phyloP scores from a whole-genome alignment of 1,140 invertebrate genomes.

The Bicyclus anynana region DNA sequence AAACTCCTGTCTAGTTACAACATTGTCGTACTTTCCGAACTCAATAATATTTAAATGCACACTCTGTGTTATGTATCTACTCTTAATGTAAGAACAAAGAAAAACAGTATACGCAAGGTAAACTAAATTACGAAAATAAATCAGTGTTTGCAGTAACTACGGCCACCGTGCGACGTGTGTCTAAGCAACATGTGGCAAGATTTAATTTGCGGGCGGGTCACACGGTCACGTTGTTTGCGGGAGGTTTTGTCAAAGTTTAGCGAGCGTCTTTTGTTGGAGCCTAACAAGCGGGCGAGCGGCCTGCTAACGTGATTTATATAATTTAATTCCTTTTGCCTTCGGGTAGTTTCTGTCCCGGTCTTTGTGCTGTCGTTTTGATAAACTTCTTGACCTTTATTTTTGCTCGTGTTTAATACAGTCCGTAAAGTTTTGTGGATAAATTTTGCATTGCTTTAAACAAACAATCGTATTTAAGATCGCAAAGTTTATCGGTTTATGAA shows the following conservation, averaged over 20 bases:
- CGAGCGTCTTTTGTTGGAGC: not conserved
- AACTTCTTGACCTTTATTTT: not conserved
- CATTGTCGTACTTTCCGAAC: no score
- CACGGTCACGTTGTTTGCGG: not conserved
- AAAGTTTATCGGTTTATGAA: no score
- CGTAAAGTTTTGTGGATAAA: no score
- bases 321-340: not conserved
- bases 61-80: no score
- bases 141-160: constrained; percentile 1
- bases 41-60: no score
- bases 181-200: not conserved
- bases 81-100: no score
- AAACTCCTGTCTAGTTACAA: no score
- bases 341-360: not conserved
- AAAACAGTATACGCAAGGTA: not conserved
- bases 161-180: not conserved
- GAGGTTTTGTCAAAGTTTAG: not conserved
- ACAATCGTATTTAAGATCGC: no score
- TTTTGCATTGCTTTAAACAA: no score
- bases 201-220: not conserved
- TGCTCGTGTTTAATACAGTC: no score
- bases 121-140: not conserved
- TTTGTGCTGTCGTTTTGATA: not conserved
- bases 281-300: not conserved
- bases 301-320: not conserved